phyloP scores from a whole-genome alignment of 2,797 vertebrate species.

The Malurus splendens region DNA sequence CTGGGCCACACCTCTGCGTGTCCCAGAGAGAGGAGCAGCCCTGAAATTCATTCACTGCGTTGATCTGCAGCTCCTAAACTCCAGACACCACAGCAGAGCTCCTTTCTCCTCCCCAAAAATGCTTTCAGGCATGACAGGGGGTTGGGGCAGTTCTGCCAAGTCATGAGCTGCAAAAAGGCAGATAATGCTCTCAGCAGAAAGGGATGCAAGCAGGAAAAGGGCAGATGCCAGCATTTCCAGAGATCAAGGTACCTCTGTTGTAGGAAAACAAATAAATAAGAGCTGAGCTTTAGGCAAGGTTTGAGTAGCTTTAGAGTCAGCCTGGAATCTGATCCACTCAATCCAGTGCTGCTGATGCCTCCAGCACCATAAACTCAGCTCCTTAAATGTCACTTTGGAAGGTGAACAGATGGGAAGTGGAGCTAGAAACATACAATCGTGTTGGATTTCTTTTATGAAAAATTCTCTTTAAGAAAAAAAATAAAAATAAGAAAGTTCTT shows the following conservation, averaged over 20 bases:
- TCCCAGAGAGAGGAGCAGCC: not conserved
- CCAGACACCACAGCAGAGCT: not conserved
- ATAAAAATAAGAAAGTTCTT: not conserved
- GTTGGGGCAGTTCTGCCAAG: not conserved
- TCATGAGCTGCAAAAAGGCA: not conserved
- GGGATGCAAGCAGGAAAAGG: conserved; percentile 11
- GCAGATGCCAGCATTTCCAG: conserved; percentile 27
- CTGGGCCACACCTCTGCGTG: not conserved
- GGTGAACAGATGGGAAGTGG: conserved; percentile 59
- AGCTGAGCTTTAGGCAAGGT: conserved; percentile 46
- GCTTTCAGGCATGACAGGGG: not conserved
- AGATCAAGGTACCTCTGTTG: conserved; percentile 11
- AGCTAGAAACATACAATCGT: conserved; percentile 8
- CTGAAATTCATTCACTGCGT: accelerated
- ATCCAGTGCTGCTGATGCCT: conserved; percentile 47
- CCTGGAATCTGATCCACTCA: conserved; percentile 46
- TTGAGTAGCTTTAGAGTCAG: conserved; percentile 32
- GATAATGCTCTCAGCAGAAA: not conserved
- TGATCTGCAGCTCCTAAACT: not conserved
- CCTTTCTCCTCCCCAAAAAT: not conserved
- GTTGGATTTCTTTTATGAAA: not conserved
- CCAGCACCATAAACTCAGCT: conserved; percentile 23
- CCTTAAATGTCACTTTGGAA: conserved; percentile 53
- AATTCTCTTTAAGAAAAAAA: not conserved
- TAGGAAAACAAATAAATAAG: conserved; percentile 38